phyloP scores from a whole-genome alignment of 1,140 invertebrate genomes.

The Philotrypesis tridentata region DNA sequence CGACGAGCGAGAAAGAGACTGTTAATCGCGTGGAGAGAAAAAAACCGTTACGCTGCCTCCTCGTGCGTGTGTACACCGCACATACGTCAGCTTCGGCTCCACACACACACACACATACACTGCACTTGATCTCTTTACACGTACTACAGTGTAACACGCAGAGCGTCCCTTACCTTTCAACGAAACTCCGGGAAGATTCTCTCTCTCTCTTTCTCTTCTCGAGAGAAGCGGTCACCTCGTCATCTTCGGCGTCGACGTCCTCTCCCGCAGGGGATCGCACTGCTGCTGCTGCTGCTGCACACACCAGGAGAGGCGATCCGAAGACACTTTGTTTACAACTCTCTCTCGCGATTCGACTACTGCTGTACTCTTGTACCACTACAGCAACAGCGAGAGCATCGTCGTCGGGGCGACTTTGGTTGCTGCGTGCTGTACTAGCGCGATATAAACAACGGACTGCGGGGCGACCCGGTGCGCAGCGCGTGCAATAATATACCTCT shows the following conservation, averaged over 20 bases:
- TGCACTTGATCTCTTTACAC: background rate
- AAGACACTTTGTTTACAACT: too few relatives aligned
- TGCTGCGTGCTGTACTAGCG: too few relatives aligned
- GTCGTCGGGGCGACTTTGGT: background rate
- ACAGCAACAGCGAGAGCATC: background rate
- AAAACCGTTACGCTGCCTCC: background rate
- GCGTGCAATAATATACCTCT: constrained; percentile 56
- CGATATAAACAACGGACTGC: background rate
- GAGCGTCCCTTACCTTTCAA: background rate
- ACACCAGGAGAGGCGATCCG: too few relatives aligned
- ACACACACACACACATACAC: background rate
- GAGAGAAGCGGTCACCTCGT: too few relatives aligned
- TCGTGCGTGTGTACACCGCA: background rate
- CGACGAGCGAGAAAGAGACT: background rate
- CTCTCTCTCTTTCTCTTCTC: background rate
- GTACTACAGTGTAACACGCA: too few relatives aligned
- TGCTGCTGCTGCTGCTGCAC: too few relatives aligned
- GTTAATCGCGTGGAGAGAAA: background rate
- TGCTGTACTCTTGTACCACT: too few relatives aligned
- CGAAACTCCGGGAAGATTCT: background rate
- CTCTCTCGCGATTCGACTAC: too few relatives aligned
- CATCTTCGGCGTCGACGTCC: background rate
- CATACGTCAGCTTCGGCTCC: too few relatives aligned
- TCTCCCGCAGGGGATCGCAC: too few relatives aligned
- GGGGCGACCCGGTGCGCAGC: constrained; percentile 62